Conservation (phyloP, 1,140 invertebrate species). For the Bombus ignitus region DNA sequence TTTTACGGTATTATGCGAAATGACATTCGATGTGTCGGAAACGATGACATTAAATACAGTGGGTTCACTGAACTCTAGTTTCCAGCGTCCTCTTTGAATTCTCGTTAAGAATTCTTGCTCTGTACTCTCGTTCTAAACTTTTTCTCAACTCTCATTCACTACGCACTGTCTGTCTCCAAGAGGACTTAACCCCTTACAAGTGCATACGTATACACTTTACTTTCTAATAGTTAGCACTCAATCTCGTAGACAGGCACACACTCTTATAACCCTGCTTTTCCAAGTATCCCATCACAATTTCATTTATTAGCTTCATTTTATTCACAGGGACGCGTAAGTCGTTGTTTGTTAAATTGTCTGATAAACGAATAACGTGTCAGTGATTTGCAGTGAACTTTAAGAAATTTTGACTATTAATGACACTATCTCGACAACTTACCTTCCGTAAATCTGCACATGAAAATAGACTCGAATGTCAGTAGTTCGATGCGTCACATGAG, state of each 20-base stretch:
- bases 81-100: background rate
- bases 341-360: no score
- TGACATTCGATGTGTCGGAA: background rate
- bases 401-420: no score
- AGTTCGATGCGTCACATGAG: no score
- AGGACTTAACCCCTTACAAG: conserved; percentile 11
- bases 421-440: no score
- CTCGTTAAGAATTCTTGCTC: conserved; percentile 18
- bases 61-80: background rate
- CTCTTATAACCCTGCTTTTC: background rate
- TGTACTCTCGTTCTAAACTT: background rate
- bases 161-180: conserved; percentile 8
- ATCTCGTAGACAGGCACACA: background rate
- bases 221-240: conserved; percentile 2
- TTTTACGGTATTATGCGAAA: background rate
- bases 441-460: no score
- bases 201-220: conserved; percentile 4
- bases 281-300: background rate
- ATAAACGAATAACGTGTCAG: no score
- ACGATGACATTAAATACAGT: background rate
- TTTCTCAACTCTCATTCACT: conserved; percentile 11
- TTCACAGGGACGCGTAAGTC: no score
- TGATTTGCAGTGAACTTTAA: no score
- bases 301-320: background rate
- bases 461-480: no score